Evolutionary conservation across 2,797 vertebrate genomes (phyloP).

Genomic region (Hozukius guyotensis): DNA sequence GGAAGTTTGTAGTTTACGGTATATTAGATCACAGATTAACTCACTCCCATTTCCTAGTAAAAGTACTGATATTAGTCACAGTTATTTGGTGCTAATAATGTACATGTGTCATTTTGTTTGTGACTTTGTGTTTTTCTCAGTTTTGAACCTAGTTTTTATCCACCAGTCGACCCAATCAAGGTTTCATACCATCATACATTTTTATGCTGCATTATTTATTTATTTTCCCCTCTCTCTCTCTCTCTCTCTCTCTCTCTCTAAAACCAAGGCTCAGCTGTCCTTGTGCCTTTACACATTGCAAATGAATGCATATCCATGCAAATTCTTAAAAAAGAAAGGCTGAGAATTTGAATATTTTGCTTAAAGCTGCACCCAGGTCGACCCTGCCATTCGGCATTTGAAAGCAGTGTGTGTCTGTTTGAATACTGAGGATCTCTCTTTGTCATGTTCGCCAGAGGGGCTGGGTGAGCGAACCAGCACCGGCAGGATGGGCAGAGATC

Average conservation of each 20-base stretch:
- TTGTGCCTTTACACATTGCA: slow-evolving; percentile 81
- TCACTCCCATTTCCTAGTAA: neutral
- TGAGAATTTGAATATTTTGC: slow-evolving; percentile 84
- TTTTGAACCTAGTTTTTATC: slow-evolving; percentile 40
- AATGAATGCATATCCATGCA: slow-evolving; percentile 86
- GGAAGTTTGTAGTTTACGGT: slow-evolving; percentile 37
- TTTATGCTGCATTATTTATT: slow-evolving; percentile 78
- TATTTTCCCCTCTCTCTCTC: slow-evolving; percentile 22
- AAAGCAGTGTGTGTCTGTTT: slow-evolving; percentile 80
- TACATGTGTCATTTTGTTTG: slow-evolving; percentile 11
- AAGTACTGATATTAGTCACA: neutral
- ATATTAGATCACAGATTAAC: slow-evolving; percentile 3
- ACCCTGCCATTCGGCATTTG: slow-evolving; percentile 82
- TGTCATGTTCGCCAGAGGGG: slow-evolving; percentile 84
- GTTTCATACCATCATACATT: slow-evolving; percentile 72
- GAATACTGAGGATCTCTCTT: slow-evolving; percentile 81
- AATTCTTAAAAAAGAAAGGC: slow-evolving; percentile 81
- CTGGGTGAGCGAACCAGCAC: slow-evolving; percentile 81
- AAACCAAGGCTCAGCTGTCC: slow-evolving; percentile 82
- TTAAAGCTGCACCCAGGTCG: slow-evolving; percentile 82
- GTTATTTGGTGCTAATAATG: neutral
- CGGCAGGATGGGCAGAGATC: slow-evolving; percentile 79
- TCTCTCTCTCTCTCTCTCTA: slow-evolving; percentile 19
- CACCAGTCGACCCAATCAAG: slow-evolving; percentile 59
- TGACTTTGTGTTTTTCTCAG: slow-evolving; percentile 17